Conservation (phyloP, 1,140 invertebrate genomes). For the Temnothorax nylanderi region DNA sequence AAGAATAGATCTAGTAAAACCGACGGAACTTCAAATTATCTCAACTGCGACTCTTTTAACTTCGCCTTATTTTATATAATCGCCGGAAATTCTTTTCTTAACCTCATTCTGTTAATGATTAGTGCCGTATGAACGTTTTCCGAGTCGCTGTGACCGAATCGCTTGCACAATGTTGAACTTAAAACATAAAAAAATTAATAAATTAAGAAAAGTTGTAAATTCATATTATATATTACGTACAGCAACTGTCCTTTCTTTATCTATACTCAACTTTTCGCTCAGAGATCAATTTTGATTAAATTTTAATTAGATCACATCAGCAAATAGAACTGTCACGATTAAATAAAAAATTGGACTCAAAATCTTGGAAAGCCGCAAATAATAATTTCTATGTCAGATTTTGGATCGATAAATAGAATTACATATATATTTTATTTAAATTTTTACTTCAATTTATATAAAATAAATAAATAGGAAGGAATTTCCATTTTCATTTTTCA, state of each 20-base stretch:
- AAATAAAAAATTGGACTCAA: neutral
- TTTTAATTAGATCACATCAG: too few species aligned
- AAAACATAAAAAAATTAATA: neutral
- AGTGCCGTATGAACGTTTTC: neutral
- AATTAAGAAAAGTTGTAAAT: neutral
- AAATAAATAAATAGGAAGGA: too few species aligned
- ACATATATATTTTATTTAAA: neutral
- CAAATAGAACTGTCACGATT: neutral
- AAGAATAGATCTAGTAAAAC: neutral
- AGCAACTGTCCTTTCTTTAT: neutral
- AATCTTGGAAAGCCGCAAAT: neutral
- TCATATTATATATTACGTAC: too few species aligned
- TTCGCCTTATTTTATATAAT: neutral
- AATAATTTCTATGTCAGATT: neutral
- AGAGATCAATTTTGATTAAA: neutral
- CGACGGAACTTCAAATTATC: constrained; percentile 6
- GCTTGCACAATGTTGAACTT: neutral
- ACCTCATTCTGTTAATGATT: neutral
- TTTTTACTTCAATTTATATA: neutral
- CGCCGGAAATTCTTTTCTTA: neutral
- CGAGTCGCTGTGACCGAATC: neutral
- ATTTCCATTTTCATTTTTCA: neutral
- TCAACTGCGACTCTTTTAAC: neutral
- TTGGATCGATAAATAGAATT: neutral
- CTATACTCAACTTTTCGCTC: neutral